Conservation (phyloP, 1,140 invertebrate species). For the Saccostrea glomerata region DNA sequence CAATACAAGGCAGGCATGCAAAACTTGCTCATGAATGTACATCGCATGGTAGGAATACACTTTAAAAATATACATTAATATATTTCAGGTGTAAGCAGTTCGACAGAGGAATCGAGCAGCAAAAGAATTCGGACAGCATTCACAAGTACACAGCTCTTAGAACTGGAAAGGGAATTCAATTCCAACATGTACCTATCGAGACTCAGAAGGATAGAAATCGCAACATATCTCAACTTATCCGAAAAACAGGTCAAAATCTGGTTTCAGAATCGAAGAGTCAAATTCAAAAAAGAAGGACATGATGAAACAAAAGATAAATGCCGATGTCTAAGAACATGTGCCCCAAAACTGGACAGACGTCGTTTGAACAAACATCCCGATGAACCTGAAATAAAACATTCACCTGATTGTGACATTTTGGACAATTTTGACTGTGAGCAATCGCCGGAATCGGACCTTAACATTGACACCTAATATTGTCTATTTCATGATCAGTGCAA, state of each 20-base stretch:
- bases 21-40: too few species aligned
- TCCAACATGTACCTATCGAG: slow-evolving; percentile 83
- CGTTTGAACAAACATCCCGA: slow-evolving; percentile 18
- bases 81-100: slow-evolving; percentile 70
- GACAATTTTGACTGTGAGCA: slow-evolving; percentile 27
- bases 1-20: too few species aligned
- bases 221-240: slow-evolving; percentile 85
- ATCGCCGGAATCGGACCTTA: background rate
- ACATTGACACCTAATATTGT: background rate
- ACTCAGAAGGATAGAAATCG: slow-evolving; percentile 83
- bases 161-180: slow-evolving; percentile 82
- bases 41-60: too few species aligned
- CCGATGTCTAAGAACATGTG: slow-evolving; percentile 80
- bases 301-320: slow-evolving; percentile 78
- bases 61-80: background rate
- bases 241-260: slow-evolving; percentile 97
- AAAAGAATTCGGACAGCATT: slow-evolving; percentile 83
- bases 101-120: slow-evolving; percentile 72
- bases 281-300: slow-evolving; percentile 89
- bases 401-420: background rate
- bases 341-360: slow-evolving; percentile 41
- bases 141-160: slow-evolving; percentile 82
- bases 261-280: slow-evolving; percentile 94
- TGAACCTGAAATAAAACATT: slow-evolving; percentile 6
- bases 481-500: background rate